Evolutionary conservation across 2,797 vertebrate species (phyloP), one percentile per base, ranked within the genome.

Genomic region (Tauraco hartlaubi): DNA sequence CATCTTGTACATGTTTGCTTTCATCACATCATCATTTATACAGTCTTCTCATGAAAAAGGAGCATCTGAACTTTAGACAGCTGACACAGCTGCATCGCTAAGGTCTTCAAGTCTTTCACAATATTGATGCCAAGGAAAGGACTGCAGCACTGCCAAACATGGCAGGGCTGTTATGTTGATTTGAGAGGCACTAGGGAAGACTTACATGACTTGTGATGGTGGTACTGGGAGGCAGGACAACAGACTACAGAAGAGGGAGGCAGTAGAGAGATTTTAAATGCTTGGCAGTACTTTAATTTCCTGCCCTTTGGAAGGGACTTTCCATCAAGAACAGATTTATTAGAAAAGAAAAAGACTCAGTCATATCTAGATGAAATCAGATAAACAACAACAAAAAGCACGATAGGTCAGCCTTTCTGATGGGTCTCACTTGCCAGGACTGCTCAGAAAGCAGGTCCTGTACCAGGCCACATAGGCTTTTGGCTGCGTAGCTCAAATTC

Each of bases 11-110:
- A 4, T 0, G 4, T 85, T 44, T 73, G 19, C 31, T 92, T 69
- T 66, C 64, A 33, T 29, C 56, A 61, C 0, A 0, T 15, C 55
- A 41, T 54, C 33, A 23, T 64, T 88, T 68, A 37, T 5, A 51
- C 22, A 14, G 8, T 52, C 23, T 52, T 64, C 64, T 59, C 5
- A 4, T 1, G 0, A 31, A 68, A 78, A 9, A 69, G 12, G 2
- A 74, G 35, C 46, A 69, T 14, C 55, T 80, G 37, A 92, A 52
- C 61, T 74, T 85, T 35, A 79, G 63, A 41, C 25, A 66, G 52
- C 5, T n/a, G 19, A 74, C 58, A 74, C 4, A 33, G n/a, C n/a
- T 1, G 2, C 39, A 48, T 35, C 6, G 0, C 35, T 52, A 44
- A 44, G 31, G 37, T 73, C 88, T 73, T 87, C 74, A 82, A 44